Conservation (phyloP, 2,888 invertebrate genomes). For the Noctua janthe region DNA sequence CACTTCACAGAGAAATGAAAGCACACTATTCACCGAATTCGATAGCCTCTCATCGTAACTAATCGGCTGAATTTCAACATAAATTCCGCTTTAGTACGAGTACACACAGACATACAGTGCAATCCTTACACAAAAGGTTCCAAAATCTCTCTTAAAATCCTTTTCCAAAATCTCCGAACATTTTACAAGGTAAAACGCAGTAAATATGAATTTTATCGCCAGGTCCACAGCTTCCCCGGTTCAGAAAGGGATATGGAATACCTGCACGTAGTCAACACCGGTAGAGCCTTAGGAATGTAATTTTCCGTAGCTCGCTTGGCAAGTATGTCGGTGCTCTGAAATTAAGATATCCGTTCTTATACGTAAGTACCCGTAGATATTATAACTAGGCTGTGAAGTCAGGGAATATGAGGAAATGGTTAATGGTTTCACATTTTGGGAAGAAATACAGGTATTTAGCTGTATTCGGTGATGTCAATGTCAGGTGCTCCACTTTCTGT, state of each 20-base stretch:
- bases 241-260: slow-evolving; percentile 56
- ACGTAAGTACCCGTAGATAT: background rate
- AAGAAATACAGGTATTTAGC: background rate
- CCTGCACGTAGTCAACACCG: slow-evolving; percentile 57
- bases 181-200: slow-evolving; percentile 1
- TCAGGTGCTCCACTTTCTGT: background rate
- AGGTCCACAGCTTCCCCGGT: slow-evolving; percentile 4
- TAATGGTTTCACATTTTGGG: background rate
- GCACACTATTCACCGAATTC: background rate
- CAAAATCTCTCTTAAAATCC: slow-evolving; percentile 9
- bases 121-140: background rate
- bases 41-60: background rate
- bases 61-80: background rate
- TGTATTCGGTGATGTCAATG: background rate
- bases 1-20: background rate
- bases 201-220: slow-evolving; percentile 48
- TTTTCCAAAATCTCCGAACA: background rate
- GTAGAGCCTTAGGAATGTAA: slow-evolving; percentile 62
- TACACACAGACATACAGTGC: too few species aligned
- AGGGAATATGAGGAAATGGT: background rate
- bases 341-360: slow-evolving; percentile 47
- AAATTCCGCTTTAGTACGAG: background rate
- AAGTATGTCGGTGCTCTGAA: slow-evolving; percentile 50
- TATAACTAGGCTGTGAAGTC: background rate
- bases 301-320: slow-evolving; percentile 48